A percentile compares a stretch with the other conserved stretches of the same genome.
Evolutionary conservation across 2,797 vertebrate genomes (phyloP).

Genomic region (Sardinella longiceps): DNA sequence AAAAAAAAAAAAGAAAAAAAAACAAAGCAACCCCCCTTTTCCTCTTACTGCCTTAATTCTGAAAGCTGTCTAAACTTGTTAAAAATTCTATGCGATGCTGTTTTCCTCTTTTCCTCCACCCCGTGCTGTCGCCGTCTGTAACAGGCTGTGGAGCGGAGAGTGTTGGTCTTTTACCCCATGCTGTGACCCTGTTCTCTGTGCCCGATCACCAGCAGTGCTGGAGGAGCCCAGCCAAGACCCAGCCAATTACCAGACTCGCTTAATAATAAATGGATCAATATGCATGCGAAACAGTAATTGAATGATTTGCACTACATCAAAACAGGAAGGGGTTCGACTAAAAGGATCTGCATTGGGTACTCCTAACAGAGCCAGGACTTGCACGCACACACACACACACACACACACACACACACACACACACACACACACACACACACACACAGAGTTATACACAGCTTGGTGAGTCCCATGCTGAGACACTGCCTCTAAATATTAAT

Average conservation of each 20-base stretch:
- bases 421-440: background rate
- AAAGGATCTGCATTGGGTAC: conserved; percentile 29
- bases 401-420: background rate
- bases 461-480: conserved; percentile 43
- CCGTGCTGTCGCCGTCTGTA: background rate
- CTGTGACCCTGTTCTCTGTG: background rate
- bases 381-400: background rate
- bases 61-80: background rate
- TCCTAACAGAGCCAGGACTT: conserved; percentile 42
- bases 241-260: conserved; percentile 25
- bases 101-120: background rate
- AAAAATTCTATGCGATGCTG: background rate
- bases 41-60: background rate
- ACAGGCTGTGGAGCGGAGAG: background rate
- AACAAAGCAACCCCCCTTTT: background rate
- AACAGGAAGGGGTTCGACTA: conserved; percentile 41
- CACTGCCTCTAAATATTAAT: conserved; percentile 60
- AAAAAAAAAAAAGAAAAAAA: too few species aligned
- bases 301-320: conserved; percentile 51
- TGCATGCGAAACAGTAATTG: conserved; percentile 38
- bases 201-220: background rate
- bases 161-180: conserved; percentile 1
- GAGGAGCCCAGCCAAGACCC: background rate
- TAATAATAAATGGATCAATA: conserved; percentile 39
- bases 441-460: conserved; percentile 44